phyloP scores from a whole-genome alignment of 2,113 vertebrate genomes.

The Otus sunia region DNA sequence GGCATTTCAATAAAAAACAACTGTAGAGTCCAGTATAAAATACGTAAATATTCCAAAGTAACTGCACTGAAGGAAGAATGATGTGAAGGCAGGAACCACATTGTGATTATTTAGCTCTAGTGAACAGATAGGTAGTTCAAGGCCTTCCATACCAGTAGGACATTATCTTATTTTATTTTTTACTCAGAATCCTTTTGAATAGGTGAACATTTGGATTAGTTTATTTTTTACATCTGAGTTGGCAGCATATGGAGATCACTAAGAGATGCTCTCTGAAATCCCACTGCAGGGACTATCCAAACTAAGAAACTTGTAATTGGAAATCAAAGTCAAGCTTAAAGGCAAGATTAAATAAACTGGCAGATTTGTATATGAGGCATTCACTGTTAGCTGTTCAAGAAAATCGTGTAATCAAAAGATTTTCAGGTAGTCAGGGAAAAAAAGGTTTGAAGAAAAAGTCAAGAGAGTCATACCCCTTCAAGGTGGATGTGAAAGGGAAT shows the following conservation, averaged over 20 bases:
- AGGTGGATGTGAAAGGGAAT: background rate
- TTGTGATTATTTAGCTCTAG: background rate
- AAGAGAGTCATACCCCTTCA: background rate
- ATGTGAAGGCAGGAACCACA: background rate
- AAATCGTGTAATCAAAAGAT: background rate
- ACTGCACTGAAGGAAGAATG: background rate
- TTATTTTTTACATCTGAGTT: background rate
- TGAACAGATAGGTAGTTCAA: background rate
- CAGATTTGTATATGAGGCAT: background rate
- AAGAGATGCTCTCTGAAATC: background rate
- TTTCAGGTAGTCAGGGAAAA: background rate
- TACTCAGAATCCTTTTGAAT: background rate
- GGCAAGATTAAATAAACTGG: background rate
- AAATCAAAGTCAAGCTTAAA: background rate
- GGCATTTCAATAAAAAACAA: background rate
- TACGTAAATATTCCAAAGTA: background rate
- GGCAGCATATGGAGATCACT: background rate
- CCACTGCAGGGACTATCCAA: background rate
- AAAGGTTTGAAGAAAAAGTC: background rate
- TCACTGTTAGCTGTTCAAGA: background rate
- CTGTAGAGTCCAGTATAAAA: background rate
- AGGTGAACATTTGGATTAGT: background rate
- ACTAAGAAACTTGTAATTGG: background rate
- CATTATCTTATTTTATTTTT: background rate
- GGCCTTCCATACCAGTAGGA: background rate